Conservation (phyloP, 2,797 vertebrate species). For the Dermochelys coriacea region DNA sequence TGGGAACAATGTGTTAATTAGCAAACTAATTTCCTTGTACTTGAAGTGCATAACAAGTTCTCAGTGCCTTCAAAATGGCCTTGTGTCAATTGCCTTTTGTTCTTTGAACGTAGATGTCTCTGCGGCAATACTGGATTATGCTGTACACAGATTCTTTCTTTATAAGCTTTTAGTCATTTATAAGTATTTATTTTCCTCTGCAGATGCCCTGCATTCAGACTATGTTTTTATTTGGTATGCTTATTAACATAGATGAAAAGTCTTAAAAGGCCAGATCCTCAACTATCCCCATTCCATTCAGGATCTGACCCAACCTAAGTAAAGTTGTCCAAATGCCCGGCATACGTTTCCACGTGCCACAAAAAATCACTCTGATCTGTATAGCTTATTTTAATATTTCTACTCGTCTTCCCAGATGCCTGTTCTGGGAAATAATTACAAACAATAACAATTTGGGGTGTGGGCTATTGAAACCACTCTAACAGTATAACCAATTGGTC, state of each 20-base stretch:
- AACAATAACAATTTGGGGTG: neutral
- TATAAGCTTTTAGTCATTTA: constrained; percentile 45
- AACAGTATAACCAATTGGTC: neutral
- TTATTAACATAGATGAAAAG: constrained; percentile 11
- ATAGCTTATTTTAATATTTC: neutral
- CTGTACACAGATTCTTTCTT: constrained; percentile 15
- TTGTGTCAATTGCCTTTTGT: constrained; percentile 43
- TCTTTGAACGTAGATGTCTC: constrained; percentile 65
- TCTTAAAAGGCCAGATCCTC: neutral
- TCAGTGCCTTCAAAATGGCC: constrained; percentile 60
- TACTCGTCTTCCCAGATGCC: neutral
- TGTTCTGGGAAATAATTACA: neutral
- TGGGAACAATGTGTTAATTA: constrained; percentile 65
- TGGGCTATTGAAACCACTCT: neutral
- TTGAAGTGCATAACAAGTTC: constrained; percentile 60
- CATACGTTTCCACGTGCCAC: neutral
- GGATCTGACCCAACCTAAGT: neutral
- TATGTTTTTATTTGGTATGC: constrained; percentile 7
- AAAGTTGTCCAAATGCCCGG: neutral
- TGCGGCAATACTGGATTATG: constrained; percentile 33
- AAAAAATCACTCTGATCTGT: neutral
- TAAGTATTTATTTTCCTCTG: constrained; percentile 45
- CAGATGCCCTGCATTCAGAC: constrained; percentile 54
- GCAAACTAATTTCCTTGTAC: constrained; percentile 58
- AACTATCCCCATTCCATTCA: neutral